Evolutionary conservation across 2,113 vertebrate species (phyloP).

Genomic region (Campylorhamphus procurvoides): DNA sequence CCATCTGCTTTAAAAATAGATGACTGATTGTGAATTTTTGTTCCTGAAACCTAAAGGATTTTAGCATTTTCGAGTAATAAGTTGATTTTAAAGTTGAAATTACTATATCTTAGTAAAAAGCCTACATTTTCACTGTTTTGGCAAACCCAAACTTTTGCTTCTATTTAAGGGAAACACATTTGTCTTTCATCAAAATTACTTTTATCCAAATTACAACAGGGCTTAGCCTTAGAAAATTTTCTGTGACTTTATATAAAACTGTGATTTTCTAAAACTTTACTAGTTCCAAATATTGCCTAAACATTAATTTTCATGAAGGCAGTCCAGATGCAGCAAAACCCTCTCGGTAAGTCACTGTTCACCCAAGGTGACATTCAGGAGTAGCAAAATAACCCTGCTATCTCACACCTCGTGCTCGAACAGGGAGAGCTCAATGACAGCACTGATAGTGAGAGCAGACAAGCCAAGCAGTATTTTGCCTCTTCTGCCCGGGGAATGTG

Average conservation of each 20-base stretch:
- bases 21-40: neutral
- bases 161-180: neutral
- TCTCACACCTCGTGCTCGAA: neutral
- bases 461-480: neutral
- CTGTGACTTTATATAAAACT: neutral
- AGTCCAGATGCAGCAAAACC: neutral
- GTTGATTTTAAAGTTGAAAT: neutral
- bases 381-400: neutral
- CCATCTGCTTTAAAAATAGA: neutral
- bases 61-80: neutral
- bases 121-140: neutral
- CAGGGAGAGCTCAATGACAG: neutral
- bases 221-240: neutral
- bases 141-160: neutral
- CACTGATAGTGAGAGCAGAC: neutral
- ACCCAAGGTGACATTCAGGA: slow-evolving; percentile 40
- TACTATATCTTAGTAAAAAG: neutral
- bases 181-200: neutral
- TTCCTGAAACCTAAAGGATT: neutral
- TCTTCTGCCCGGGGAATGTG: neutral
- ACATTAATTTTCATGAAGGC: neutral
- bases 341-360: neutral
- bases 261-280: neutral
- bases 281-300: neutral
- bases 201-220: neutral